Evolutionary conservation across 1,140 invertebrate genomes (phyloP).

Genomic region (Bombyx mori): ASM3026992v2 NC_085129.1:15130501-15131000

Average conservation of each 20-base stretch:
- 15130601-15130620: too few relatives aligned
- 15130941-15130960: too few relatives aligned
- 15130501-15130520: background rate
- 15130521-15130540: conserved; percentile 14
- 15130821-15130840: conserved; percentile 75
- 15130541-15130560: conserved; percentile 35
- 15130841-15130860: conserved; percentile 77
- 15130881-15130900: too few relatives aligned
- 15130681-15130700: background rate
- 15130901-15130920: too few relatives aligned
- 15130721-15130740: conserved; percentile 30
- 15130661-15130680: background rate
- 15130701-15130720: conserved; percentile 2
- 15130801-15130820: conserved; percentile 72
- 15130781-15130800: conserved; percentile 73
- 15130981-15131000: too few relatives aligned
- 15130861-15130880: background rate
- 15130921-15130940: too few relatives aligned
- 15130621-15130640: background rate
- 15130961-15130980: too few relatives aligned
- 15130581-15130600: conserved; percentile 12
- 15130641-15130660: background rate
- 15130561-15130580: conserved; percentile 16
- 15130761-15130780: conserved; percentile 71
- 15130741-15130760: conserved; percentile 40